phyloP scores from a whole-genome alignment of 2,113 vertebrate species.

The Embiotoca jacksoni region DNA sequence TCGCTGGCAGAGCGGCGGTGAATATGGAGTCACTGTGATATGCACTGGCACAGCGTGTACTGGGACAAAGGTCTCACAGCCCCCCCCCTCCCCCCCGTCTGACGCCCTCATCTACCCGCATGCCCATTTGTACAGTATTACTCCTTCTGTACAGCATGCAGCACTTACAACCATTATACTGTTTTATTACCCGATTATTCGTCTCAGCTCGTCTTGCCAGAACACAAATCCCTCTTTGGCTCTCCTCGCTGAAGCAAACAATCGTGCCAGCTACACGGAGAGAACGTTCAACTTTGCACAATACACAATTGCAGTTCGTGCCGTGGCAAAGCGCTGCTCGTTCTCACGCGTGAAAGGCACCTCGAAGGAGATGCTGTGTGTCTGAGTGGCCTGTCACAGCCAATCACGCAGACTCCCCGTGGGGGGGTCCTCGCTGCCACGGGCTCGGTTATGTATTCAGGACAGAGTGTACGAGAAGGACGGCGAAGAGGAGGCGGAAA shows the following conservation, averaged over 20 bases:
- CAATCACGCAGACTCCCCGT: conserved; percentile 25
- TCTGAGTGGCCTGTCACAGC: conserved; percentile 31
- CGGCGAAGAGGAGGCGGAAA: neutral
- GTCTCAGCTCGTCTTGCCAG: neutral
- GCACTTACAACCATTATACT: neutral
- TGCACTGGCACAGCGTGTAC: conserved; percentile 61
- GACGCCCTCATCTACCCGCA: conserved; percentile 15
- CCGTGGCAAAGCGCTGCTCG: neutral
- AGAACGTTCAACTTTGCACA: conserved; percentile 25
- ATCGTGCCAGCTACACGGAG: conserved; percentile 1
- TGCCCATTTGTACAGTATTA: conserved; percentile 18
- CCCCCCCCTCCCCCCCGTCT: conserved; percentile 4
- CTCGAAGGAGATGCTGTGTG: conserved; percentile 8
- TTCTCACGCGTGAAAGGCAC: conserved; percentile 10
- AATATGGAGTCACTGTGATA: conserved; percentile 58
- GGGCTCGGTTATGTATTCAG: conserved; percentile 33
- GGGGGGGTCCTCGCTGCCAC: neutral
- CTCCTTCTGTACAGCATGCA: neutral
- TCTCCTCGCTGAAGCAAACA: conserved; percentile 1
- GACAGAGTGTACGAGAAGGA: conserved; percentile 51
- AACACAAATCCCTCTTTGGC: conserved; percentile 31
- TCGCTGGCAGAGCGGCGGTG: neutral
- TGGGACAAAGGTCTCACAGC: conserved; percentile 78
- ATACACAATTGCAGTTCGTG: neutral
- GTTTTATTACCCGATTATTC: conserved; percentile 26